phyloP scores from a whole-genome alignment of 2,113 vertebrate genomes.

The Clinocottus analis region DNA sequence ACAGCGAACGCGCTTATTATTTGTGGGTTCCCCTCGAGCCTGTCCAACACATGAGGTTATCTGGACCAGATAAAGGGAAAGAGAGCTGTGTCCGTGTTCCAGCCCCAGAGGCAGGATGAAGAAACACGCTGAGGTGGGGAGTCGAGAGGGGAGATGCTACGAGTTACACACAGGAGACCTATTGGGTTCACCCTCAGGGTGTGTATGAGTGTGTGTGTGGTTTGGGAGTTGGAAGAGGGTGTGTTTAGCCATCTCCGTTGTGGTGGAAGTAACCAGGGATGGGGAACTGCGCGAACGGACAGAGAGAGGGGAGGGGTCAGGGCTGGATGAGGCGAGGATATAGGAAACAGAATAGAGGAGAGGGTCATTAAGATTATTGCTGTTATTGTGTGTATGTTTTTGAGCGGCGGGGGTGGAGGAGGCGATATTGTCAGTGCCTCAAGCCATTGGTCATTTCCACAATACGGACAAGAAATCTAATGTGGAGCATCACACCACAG shows the following conservation, averaged over 20 bases:
- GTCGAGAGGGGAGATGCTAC: conserved; percentile 57
- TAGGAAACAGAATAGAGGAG: conserved; percentile 23
- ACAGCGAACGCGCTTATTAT: conserved; percentile 58
- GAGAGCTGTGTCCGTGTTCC: conserved; percentile 57
- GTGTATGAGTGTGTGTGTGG: conserved; percentile 64
- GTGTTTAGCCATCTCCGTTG: conserved; percentile 69
- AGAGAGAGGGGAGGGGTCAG: conserved; percentile 58
- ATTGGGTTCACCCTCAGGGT: conserved; percentile 69
- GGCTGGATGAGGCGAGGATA: conserved; percentile 42
- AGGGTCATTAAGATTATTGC: conserved; percentile 64
- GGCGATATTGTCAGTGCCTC: conserved; percentile 57
- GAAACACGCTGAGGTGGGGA: conserved; percentile 69
- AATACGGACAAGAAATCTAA: conserved; percentile 64
- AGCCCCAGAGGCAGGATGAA: conserved; percentile 71
- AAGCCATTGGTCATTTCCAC: conserved; percentile 68
- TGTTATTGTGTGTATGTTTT: conserved; percentile 30
- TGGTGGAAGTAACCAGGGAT: conserved; percentile 77
- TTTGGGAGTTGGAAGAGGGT: conserved; percentile 51
- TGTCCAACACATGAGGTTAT: conserved; percentile 69
- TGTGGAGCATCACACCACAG: conserved; percentile 53
- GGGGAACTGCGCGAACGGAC: conserved; percentile 48
- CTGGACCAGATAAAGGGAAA: conserved; percentile 44
- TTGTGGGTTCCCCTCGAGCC: conserved; percentile 35
- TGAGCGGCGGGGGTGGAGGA: conserved; percentile 14
- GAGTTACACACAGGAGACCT: conserved; percentile 58